Base-by-base conservation (phyloP, 2,113 vertebrate genomes). In the Lagopus muta region DNA sequence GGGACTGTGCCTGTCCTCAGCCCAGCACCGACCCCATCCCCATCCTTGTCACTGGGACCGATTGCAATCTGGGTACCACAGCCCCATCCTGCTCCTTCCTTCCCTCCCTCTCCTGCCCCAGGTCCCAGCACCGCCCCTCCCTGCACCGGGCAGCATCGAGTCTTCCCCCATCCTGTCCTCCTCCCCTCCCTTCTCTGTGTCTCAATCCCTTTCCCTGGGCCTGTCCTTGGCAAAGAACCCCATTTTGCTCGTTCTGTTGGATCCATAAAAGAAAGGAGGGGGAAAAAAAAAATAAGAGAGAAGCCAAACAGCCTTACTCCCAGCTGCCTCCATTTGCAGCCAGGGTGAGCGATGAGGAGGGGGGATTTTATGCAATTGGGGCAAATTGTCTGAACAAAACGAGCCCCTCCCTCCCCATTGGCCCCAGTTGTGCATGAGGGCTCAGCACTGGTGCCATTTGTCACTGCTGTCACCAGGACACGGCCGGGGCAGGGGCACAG, bases 261-360 rank as follows among this genome's bases (percentile, higher is more conserved):
- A 8, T 69, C 72, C 71, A 0, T 32, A 64, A 28, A 62, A 42
- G 36, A 1, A 0, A 13, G 19, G 55, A 8, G 24, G 7, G 12
- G 11, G 4, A 25, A 50, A 25, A 52, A 8, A 24, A 25, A 62
- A 36, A 1, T 0, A 14, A 25, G 52, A 54, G 25, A 27, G 5
- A 28, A 16, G 8, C 8, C 11, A 6, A 48, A 24, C 13, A 28
- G 48, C 21, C 4, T 42, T 27, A 34, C 48, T 7, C 28, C 77
- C 54, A 12, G 18, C 42, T 21, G 0, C 7, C n/a, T 17, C 5
- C 5, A 11, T 48, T 21, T 5, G 30, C 5, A 15, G 1, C 1
- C 24, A 16, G 48, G 13, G 30, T 6, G 24, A 14, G n/a, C 19
- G 13, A 28, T 27, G 50, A 21, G 47, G 11, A 40, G 30, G 17